Evolutionary conservation across 1,140 invertebrate species (phyloP), one percentile per base, ranked within the genome.

Genomic region (Bathynomus jamesi): DNA sequence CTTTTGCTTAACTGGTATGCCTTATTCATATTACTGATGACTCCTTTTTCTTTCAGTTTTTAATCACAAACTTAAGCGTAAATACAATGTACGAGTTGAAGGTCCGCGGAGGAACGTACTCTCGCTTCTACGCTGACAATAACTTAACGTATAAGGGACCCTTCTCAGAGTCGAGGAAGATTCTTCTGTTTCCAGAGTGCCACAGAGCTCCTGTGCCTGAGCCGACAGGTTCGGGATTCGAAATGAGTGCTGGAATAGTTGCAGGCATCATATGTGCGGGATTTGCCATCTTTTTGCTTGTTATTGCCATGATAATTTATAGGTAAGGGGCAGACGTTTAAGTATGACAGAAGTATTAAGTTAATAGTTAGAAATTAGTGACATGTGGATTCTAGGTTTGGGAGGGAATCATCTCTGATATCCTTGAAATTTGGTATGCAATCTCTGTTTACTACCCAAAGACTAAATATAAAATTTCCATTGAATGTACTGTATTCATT

Each of bases 21-120:
- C 5, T 5, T 21, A 53, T 17, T 53, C 21, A 17, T 53, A 53
- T 30, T 30, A 13, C 62, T 7, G 7, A 32, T 31, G 25, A 70
- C 70, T 63, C 21, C 69, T 69, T 75, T 73, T 63, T 69, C 65
- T 85, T 86, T 29, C 82, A 91, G 89, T 87, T 87, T 81, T 84
- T 87, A 46, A 85, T 91, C 73, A 85, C 86, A 68, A 92, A 93
- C 81, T 83, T 92, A 67, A 91, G 89, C 64, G 87, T 87, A 73
- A 87, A 91, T 80, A 86, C 86, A 0, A 83, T 89, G 79, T 92
- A 92, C 81, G 89, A 91, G 81, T 85, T 92, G 27, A 87, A 87
- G 82, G 85, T 93, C 30, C 85, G 86, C 71, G 91, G 87, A 31
- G 88, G 87, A 17, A 89, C 90, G 3, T 84, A 84, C 66, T 91